Evolutionary conservation across 1,140 invertebrate genomes (phyloP), one percentile per base, ranked within the genome.

Genomic region (Portunus trituberculatus): DNA sequence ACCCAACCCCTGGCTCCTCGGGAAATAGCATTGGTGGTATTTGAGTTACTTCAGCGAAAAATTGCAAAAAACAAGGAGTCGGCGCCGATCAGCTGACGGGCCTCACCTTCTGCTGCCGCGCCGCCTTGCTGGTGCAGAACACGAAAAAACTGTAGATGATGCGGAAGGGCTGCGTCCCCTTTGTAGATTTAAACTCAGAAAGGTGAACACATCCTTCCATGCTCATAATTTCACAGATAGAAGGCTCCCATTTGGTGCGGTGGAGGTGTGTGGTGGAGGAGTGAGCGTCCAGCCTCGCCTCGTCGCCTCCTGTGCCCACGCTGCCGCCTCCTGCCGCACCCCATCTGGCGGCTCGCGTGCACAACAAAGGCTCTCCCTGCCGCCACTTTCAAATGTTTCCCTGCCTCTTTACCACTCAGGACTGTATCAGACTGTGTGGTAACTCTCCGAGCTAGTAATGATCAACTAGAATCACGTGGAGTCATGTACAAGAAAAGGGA

Each of bases 181-280:
- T 95, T 91, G 95, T 48, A 4, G 95, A 95, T 82, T 93, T 95
- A 67, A 95, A 95, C 82, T 95, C 95, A 83, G 91, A 93, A 93
- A 95, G 95, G 93, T 95, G 95, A 91, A 93, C 95, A 93, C 95
- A 95, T 93, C 95, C 95, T 95, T 95, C 95, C 95, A 95, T 93
- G 82, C 92, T 93, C 91, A 95, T 95, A 89, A 59, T 95, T 95
- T 93, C 93, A 94, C 84, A 76, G 76, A 31, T 89, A 84, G 45
- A 46, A 29, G 31, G 31, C 82, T 95, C 84, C 94, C 94, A 95
- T 95, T 95, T 92, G 94, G 89, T 76, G 93, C 52, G n/a, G 10
- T n/a, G 46, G 45, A 46, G 52, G 20, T 29, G 20, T 20, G 25
- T 39, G 83, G 59, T 45, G 39, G 83, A 28, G 25, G 39, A 10